These are phyloP conservation scores for Columbina picui DNA, from an alignment of 2,113 vertebrate species.

Conservation along the genomic window DNA sequence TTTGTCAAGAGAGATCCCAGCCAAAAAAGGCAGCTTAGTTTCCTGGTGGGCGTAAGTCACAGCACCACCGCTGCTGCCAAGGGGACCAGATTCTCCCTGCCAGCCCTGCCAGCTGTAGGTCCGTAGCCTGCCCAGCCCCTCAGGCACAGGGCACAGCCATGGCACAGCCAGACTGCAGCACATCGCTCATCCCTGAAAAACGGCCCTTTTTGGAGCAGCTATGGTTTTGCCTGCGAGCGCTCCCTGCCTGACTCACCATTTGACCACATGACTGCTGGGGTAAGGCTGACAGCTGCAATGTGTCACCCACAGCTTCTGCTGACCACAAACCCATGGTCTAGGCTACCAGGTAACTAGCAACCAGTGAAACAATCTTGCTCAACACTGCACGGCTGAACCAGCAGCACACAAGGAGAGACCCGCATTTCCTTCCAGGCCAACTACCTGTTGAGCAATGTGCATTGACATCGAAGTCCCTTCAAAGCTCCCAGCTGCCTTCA, in stretches of 20 bases:
- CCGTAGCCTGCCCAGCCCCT: neutral
- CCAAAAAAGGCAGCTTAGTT: neutral
- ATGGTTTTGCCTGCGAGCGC: neutral
- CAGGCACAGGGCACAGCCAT: neutral
- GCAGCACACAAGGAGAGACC: neutral
- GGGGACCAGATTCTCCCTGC: neutral
- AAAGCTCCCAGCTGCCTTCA: neutral
- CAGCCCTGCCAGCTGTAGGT: neutral
- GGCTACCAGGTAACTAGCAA: neutral
- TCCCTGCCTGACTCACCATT: neutral
- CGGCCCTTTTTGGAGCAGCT: neutral
- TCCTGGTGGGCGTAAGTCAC: neutral
- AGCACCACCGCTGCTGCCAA: neutral
- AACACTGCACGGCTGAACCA: rapidly evolving
- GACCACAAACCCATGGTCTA: neutral
- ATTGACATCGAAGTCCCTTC: neutral
- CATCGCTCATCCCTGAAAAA: neutral
- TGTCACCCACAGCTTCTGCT: neutral
- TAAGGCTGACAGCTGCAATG: rapidly evolving
- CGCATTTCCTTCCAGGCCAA: neutral
- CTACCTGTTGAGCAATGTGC: neutral
- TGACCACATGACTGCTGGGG: neutral
- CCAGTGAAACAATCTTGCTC: neutral
- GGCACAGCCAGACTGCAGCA: neutral
- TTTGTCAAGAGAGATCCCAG: neutral